These are phyloP conservation scores for Sarcoramphus papa DNA, from an alignment of 2,797 vertebrate genomes.

Conservation along the genomic window DNA sequence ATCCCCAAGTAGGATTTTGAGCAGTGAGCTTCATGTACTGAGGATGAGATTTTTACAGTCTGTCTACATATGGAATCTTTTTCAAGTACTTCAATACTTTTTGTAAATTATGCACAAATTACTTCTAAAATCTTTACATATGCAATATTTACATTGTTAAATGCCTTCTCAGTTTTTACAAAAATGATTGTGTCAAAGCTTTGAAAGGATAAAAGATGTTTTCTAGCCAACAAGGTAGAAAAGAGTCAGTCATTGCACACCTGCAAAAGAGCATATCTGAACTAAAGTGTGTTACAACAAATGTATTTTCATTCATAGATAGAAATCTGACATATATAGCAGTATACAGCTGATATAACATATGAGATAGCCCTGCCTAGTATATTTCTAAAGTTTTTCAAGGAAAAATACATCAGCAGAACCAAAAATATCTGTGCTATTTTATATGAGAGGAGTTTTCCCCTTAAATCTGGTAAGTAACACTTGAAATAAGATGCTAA, in stretches of 20 bases:
- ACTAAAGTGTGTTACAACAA: neutral
- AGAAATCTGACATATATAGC: neutral
- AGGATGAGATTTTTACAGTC: neutral
- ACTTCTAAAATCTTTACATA: neutral
- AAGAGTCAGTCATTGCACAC: neutral
- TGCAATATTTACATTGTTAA: neutral
- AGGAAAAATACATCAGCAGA: neutral
- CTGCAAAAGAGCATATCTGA: neutral
- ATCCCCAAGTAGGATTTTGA: neutral
- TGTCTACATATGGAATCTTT: neutral
- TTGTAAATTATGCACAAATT: neutral
- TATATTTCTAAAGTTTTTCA: neutral
- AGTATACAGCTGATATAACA: neutral
- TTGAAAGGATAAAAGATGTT: neutral
- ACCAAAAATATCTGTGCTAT: neutral
- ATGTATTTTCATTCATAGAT: neutral
- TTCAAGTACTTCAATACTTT: neutral
- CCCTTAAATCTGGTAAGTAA: neutral
- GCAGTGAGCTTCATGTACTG: neutral
- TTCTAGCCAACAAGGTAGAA: neutral
- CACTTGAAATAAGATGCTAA: neutral
- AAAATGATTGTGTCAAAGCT: neutral
- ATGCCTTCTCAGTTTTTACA: neutral
- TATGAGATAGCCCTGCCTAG: neutral
- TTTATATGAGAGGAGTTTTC: neutral